phyloP scores from a whole-genome alignment of 2,888 invertebrate species.

The Chorisops tibialis region DNA sequence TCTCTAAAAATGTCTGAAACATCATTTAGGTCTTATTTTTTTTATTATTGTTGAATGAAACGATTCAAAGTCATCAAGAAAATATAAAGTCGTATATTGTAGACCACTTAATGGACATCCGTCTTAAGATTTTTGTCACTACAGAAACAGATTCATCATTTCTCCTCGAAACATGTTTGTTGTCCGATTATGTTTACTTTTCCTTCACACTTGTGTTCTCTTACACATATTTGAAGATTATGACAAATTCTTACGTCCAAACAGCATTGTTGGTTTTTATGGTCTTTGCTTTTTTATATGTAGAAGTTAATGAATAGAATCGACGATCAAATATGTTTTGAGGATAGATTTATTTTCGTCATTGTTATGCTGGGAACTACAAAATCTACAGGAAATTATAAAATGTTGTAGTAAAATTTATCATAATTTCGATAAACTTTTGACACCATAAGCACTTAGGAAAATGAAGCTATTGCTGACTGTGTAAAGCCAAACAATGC shows the following conservation, averaged over 20 bases:
- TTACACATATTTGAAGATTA: slow-evolving; percentile 14
- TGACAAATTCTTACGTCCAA: slow-evolving; percentile 24
- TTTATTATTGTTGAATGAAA: background rate
- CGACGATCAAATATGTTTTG: background rate
- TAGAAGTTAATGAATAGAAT: background rate
- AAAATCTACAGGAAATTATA: too few species aligned
- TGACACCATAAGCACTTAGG: too few species aligned
- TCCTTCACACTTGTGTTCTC: slow-evolving; percentile 1
- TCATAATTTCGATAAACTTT: too few species aligned
- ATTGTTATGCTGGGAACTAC: background rate
- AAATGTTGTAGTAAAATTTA: too few species aligned
- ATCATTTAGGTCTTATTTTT: too few species aligned
- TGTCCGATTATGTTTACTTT: slow-evolving; percentile 13
- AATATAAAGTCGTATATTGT: background rate
- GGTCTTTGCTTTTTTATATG: background rate
- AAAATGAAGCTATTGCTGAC: too few species aligned
- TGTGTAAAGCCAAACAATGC: too few species aligned
- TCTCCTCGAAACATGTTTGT: background rate
- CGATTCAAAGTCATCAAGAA: background rate
- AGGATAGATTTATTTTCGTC: background rate
- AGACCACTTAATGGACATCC: slow-evolving; percentile 20
- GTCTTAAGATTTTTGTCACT: slow-evolving; percentile 25
- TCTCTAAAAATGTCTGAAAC: background rate
- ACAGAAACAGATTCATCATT: slow-evolving; percentile 15
- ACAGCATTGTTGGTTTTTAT: background rate